Evolutionary conservation across 2,888 invertebrate genomes (phyloP).

Genomic region (Dicranocentrus wangi): DNA sequence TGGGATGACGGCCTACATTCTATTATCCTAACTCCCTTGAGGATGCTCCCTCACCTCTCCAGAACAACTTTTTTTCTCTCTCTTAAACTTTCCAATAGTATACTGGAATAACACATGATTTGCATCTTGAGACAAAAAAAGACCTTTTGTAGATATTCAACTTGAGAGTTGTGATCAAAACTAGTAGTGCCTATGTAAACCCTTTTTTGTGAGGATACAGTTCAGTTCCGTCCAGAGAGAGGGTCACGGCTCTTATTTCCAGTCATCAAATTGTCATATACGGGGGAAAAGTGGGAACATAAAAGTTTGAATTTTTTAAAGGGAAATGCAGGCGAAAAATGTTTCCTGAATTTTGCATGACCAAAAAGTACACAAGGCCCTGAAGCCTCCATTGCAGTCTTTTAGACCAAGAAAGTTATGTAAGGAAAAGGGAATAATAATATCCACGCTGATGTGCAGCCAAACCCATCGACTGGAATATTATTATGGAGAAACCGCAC

Average conservation of each 20-base stretch:
- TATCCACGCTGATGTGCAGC: neutral
- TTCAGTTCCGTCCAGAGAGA: neutral
- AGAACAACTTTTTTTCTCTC: neutral
- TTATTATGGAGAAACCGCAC: conserved; percentile 26
- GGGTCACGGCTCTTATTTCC: conserved; percentile 24
- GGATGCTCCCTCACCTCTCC: no score
- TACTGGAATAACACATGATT: conserved; percentile 6
- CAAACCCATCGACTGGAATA: neutral
- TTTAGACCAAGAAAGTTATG: no score
- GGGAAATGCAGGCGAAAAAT: conserved; percentile 12
- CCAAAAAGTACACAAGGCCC: no score
- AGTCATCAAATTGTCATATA: conserved; percentile 31
- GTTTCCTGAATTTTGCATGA: neutral
- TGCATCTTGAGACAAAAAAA: conserved; percentile 2
- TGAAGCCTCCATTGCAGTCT: no score
- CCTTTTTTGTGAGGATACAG: no score
- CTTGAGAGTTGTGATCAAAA: neutral
- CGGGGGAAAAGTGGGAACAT: neutral
- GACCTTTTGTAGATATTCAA: no score
- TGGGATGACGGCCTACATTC: conserved; percentile 8
- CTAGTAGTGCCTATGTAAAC: neutral
- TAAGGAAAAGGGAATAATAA: no score
- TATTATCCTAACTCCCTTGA: conserved; percentile 5
- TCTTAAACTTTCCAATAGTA: neutral
- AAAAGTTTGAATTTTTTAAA: conserved; percentile 6